A percentile compares a stretch with the other conserved stretches of the same genome.
These are phyloP conservation scores for Centropyge bicolor DNA, from an alignment of 2,797 vertebrate genomes.

Conservation along the genomic window DNA sequence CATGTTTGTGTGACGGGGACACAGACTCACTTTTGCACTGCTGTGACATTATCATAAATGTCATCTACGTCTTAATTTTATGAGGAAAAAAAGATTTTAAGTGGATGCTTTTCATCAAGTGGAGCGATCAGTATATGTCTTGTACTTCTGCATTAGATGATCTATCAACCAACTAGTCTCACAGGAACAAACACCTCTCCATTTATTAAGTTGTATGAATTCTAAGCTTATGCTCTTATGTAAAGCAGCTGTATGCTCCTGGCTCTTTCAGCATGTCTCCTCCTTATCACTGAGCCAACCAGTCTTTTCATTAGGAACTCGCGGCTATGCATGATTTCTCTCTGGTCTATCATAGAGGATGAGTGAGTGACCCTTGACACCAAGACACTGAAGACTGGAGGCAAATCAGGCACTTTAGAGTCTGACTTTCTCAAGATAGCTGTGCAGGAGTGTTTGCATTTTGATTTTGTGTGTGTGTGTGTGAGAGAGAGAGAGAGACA, in stretches of 20 bases:
- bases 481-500: not conserved
- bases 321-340: constrained; percentile 37
- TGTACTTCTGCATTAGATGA: not conserved
- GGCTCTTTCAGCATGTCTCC: constrained; percentile 23
- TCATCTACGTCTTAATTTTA: constrained; percentile 5
- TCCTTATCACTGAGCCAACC: constrained; percentile 27
- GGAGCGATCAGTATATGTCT: not conserved
- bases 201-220: constrained; percentile 29
- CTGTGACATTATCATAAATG: not conserved
- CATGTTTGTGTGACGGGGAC: not conserved
- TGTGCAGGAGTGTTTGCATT: constrained; percentile 36
- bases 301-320: constrained; percentile 37
- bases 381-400: constrained; percentile 44
- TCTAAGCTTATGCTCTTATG: constrained; percentile 19
- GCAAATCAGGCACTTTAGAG: constrained; percentile 49
- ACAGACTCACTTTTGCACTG: not conserved
- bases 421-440: constrained; percentile 51
- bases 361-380: constrained; percentile 60
- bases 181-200: constrained; percentile 9
- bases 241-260: constrained; percentile 36
- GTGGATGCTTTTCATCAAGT: not conserved
- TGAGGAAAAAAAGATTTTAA: not conserved
- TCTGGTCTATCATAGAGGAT: constrained; percentile 42
- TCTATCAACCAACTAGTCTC: not conserved
- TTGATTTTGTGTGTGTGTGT: constrained; percentile 28